Base-by-base conservation (phyloP, 2,797 vertebrate genomes). In the Malacoraja senta region DNA sequence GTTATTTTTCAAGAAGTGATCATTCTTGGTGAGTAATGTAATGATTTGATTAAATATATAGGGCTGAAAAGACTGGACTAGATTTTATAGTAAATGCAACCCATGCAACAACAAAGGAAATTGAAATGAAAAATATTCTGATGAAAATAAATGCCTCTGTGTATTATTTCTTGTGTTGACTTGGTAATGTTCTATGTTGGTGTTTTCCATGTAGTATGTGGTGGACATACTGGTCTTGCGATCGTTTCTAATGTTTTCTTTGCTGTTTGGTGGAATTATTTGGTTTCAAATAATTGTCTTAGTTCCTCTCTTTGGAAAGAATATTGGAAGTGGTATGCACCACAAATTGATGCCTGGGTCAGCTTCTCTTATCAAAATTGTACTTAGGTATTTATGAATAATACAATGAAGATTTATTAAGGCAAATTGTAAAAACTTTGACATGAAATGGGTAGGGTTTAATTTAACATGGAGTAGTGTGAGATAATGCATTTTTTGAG, bases 141-240 rank as follows among this genome's bases (percentile, higher is more conserved):
- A 91, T 90, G 63, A 72, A 38, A 91, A 74, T 9, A 72, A 91
- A 76, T 76, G 71, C 35, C 72, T 92, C 58, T 92, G 19, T 76
- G 71, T 71, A 76, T 74, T 92, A 44, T 92, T 53, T 15, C 72
- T 74, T 92, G 26, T 53, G 29, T 35, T 74, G 71, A 24, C 6
- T 38, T 91, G 68, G 32, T 91, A 3, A 71, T 72, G 90, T 76
- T 92, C 71, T 74, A 26, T 92, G 71, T 68, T 74, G 90, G 26
- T n/a, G 53, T 24, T 76, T 72, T 21, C 90, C 76, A 38, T 92
- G 44, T 92, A 26, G 68, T 76, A 24, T 72, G 68, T 92, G 90
- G 72, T 26, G 38, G 71, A 92, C 7, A 44, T 53, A 29, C 8
- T 53, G 90, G 90, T n/a, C 76, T 92, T 92, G 38, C 58, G 71